Evolutionary conservation across 1,140 invertebrate genomes (phyloP).

Genomic region (Drosophila mojavensis): DNA sequence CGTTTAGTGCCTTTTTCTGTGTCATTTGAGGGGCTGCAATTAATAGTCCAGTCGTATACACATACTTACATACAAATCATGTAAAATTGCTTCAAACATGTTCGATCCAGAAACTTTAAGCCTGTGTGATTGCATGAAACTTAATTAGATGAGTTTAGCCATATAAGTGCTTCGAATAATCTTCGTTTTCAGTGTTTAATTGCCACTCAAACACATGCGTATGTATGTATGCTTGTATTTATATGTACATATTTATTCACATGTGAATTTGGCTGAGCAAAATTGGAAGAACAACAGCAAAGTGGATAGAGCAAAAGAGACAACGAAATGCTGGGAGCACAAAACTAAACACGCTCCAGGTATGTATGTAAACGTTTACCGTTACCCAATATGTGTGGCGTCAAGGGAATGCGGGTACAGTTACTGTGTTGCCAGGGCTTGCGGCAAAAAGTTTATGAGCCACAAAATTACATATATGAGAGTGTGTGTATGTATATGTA

Average conservation of each 20-base stretch:
- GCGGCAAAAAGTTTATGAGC: slow-evolving; percentile 13
- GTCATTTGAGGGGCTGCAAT: too few species aligned
- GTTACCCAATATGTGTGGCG: slow-evolving; percentile 10
- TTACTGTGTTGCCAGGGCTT: not conserved
- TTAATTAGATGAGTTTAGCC: too few species aligned
- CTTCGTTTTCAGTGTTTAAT: not conserved
- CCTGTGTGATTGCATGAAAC: too few species aligned
- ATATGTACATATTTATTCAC: not conserved
- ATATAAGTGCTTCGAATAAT: too few species aligned
- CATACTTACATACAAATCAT: too few species aligned
- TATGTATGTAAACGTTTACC: slow-evolving; percentile 40
- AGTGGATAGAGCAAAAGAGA: slow-evolving; percentile 18
- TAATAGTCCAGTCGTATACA: too few species aligned
- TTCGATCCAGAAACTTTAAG: too few species aligned
- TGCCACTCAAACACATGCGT: not conserved
- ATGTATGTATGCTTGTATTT: not conserved
- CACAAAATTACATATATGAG: slow-evolving; percentile 6
- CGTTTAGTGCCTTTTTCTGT: too few species aligned
- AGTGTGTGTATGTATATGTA: not conserved
- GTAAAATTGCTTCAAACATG: too few species aligned
- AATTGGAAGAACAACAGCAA: slow-evolving; percentile 2
- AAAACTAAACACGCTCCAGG: slow-evolving; percentile 36
- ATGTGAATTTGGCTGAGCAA: not conserved
- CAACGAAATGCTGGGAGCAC: slow-evolving; percentile 33
- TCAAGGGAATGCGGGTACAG: not conserved